Evolutionary conservation across 2,113 vertebrate genomes (phyloP).

Genomic region (Coryphaenoides rupestris): DNA sequence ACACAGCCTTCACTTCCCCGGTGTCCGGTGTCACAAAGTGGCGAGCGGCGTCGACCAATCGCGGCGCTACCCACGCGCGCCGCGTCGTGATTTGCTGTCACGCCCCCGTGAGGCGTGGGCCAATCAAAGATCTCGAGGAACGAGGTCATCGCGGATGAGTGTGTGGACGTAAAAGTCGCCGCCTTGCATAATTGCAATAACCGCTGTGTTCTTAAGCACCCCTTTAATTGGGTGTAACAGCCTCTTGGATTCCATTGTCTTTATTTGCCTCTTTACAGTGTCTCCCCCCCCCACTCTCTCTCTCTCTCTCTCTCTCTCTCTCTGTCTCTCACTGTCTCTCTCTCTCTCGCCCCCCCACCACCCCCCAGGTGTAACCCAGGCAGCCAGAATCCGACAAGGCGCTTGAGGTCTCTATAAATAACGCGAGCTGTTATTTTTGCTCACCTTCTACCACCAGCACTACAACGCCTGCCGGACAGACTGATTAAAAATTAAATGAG

Average conservation of each 20-base stretch:
- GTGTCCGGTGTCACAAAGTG: constrained; percentile 7
- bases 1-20: too few species aligned
- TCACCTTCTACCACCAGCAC: too few species aligned
- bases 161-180: constrained; percentile 37
- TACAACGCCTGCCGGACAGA: constrained; percentile 46
- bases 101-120: too few species aligned
- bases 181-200: constrained; percentile 9
- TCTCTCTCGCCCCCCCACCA: not conserved
- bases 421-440: constrained; percentile 47
- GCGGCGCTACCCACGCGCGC: constrained; percentile 16
- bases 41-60: not conserved
- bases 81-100: constrained; percentile 41
- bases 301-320: too few species aligned
- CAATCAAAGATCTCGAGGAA: constrained; percentile 58
- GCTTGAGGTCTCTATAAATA: constrained; percentile 56
- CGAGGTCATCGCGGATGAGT: constrained; percentile 40
- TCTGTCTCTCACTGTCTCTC: too few species aligned
- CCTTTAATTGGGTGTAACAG: not conserved
- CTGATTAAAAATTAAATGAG: constrained; percentile 63
- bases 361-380: constrained; percentile 13
- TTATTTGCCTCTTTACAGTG: constrained; percentile 7
- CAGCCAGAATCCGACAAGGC: constrained; percentile 37
- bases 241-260: constrained; percentile 12
- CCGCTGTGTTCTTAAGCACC: not conserved
- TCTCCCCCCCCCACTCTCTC: too few species aligned